Evolutionary conservation across 2,888 invertebrate genomes (phyloP), one percentile per base, ranked within the genome.

Genomic region (Cataglyphis altisquamis): DNA sequence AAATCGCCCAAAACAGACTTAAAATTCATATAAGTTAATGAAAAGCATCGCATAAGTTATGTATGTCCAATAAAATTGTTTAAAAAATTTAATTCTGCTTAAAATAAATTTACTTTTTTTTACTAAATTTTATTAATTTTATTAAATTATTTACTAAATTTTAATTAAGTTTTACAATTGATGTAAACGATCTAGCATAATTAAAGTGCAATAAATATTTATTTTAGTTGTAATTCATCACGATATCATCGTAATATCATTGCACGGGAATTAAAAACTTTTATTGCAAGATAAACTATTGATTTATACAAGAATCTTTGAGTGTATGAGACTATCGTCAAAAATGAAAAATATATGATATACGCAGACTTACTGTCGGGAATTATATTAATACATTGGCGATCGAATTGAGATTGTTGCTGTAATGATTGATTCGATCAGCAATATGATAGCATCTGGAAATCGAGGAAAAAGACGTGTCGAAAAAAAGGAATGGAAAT

Each of bases 341-440:
- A 36, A 12, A 25, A 25, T 2, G 12, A 57, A 36, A 52, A 18
- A 52, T 29, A 8, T 32, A 18, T 18, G 15, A n/a, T 39, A 41
- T n/a, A 32, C n/a, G n/a, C 55, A 18, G 45, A 45, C 15, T 57
- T 55, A 21, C 5, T 57, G n/a, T 32, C 21, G 25, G n/a, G 3
- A 64, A 21, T 77, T 55, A 67, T 29, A 39, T 66, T 55, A 77
- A 15, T 55, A 15, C 36, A 12, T 25, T 73, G 41, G 9, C 41
- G 29, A 18, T 6, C 29, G 57, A 57, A 41, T 78, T 10, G 0
- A 48, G 21, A 68, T 10, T 10, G 57, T 32, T 41, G 10, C 68
- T 57, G 77, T 67, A 67, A 77, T 39, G 18, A 55, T 78, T 32
- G 57, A 68, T 68, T 57, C 5, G 29, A 10, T 25, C 77, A 21